Percentiles rank a stretch among this genome's conserved stretches.
These are phyloP conservation scores for Lichenostomus cassidix DNA, from an alignment of 2,113 vertebrate genomes.

Conservation along the genomic window DNA sequence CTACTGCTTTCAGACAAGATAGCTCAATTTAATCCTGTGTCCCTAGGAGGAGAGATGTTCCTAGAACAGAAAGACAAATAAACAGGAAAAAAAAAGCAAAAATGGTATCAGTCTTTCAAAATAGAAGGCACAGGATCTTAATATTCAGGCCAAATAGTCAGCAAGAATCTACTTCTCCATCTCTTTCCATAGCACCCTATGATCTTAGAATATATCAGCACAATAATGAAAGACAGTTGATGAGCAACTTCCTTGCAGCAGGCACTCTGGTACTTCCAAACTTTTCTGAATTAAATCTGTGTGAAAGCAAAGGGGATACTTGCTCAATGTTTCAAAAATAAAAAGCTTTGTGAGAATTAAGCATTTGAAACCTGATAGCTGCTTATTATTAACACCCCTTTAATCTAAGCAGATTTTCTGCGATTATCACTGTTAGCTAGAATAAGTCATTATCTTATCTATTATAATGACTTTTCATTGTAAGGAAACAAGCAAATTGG, in stretches of 20 bases:
- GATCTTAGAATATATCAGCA: background rate
- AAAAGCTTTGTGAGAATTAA: conserved; percentile 21
- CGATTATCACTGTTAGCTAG: background rate
- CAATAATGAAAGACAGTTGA: conserved; percentile 15
- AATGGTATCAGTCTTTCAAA: background rate
- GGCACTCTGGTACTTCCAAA: background rate
- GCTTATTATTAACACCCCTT: background rate
- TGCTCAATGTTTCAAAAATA: background rate
- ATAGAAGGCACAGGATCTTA: background rate
- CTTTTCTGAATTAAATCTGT: conserved; percentile 45
- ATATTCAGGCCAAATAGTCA: background rate
- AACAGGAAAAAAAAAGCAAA: background rate
- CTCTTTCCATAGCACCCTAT: background rate
- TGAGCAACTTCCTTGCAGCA: background rate
- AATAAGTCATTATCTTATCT: background rate
- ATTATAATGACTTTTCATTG: background rate
- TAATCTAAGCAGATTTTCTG: conserved; percentile 30
- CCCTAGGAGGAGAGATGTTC: background rate
- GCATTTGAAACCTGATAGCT: background rate
- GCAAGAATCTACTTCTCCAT: background rate
- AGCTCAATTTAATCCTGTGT: background rate
- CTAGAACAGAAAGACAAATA: background rate
- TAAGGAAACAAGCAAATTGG: background rate
- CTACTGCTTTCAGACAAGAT: background rate
- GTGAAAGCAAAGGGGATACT: background rate